A percentile compares a stretch with the other conserved stretches of the same genome.
Evolutionary conservation across 2,797 vertebrate species (phyloP).

Genomic region (Phyllotis vaccarum): DNA sequence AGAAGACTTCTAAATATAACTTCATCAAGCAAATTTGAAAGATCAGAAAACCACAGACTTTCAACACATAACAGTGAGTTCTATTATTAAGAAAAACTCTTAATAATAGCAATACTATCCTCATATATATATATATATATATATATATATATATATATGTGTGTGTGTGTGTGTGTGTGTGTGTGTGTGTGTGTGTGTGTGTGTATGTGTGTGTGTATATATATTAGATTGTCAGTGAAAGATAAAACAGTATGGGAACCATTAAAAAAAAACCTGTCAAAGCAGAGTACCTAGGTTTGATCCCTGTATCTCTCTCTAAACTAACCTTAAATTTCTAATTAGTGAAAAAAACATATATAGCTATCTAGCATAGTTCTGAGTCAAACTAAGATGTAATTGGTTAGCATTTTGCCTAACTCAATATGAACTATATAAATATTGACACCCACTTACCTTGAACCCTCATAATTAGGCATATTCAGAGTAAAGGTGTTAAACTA

Average conservation of each 20-base stretch:
- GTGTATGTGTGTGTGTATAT: no score
- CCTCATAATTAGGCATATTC: background rate
- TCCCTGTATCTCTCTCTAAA: background rate
- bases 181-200: no score
- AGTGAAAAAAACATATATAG: background rate
- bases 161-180: no score
- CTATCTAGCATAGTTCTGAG: background rate
- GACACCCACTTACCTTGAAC: background rate
- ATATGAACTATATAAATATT: background rate
- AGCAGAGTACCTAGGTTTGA: background rate
- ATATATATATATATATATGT: no score
- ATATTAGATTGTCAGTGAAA: slow-evolving; percentile 36
- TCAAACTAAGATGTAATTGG: background rate
- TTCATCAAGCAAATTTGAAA: background rate
- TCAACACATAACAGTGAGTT: background rate
- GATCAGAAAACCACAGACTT: background rate
- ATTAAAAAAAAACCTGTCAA: background rate
- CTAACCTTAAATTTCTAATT: background rate
- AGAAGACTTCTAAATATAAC: background rate
- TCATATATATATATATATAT: no score
- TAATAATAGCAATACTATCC: background rate
- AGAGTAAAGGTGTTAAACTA: background rate
- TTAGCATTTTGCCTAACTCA: background rate
- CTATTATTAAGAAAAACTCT: background rate
- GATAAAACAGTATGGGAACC: background rate